Evolutionary conservation across 1,140 invertebrate species (phyloP).

Genomic region (Cydia fagiglandana): DNA sequence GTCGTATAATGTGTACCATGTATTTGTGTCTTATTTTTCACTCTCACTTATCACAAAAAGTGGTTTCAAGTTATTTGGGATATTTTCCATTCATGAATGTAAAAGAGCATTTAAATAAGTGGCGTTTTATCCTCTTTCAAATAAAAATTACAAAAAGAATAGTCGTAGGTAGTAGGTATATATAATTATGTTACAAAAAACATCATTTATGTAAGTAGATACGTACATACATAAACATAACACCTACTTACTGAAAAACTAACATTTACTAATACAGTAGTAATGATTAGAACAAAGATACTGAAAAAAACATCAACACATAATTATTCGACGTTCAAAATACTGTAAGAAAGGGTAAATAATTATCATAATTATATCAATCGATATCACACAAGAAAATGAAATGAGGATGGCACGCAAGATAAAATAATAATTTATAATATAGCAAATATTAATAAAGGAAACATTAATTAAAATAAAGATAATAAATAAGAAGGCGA

Average conservation of each 20-base stretch:
- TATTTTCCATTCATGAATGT: too few species aligned
- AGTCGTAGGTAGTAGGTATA: background rate
- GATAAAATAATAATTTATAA: slow-evolving; percentile 21
- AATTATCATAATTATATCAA: slow-evolving; percentile 7
- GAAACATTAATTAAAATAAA: slow-evolving; percentile 6
- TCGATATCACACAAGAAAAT: slow-evolving; percentile 5
- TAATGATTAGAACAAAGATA: slow-evolving; percentile 20
- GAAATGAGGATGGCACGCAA: slow-evolving; percentile 31
- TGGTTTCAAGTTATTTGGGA: too few species aligned
- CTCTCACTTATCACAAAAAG: too few species aligned
- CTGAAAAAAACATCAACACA: slow-evolving; percentile 1
- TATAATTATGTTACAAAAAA: background rate
- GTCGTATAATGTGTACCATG: too few species aligned
- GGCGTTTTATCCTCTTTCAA: too few species aligned
- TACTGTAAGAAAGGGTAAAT: slow-evolving; percentile 27
- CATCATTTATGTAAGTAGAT: background rate
- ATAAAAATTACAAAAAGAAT: too few species aligned
- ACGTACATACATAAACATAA: background rate
- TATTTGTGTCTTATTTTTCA: too few species aligned
- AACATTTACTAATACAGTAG: slow-evolving; percentile 15
- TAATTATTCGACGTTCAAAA: slow-evolving; percentile 7
- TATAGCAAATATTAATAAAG: background rate
- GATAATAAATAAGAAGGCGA: slow-evolving; percentile 26
- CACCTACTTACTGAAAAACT: background rate
- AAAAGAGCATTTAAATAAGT: too few species aligned